Evolutionary conservation across 1,140 invertebrate species (phyloP).

Genomic region (Pentalonia nigronervosa): DNA sequence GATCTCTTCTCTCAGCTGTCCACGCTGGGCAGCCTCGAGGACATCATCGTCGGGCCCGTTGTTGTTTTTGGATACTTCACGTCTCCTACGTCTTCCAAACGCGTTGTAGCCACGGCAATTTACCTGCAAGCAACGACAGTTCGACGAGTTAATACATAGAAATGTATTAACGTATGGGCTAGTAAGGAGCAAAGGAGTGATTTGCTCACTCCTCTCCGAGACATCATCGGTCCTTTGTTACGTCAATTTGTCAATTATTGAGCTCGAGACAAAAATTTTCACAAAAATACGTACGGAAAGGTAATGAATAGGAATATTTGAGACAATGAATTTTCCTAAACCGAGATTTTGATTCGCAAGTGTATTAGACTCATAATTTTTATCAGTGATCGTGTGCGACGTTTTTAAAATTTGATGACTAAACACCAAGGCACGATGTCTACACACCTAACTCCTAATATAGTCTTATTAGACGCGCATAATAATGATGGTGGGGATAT

Average conservation of each 20-base stretch:
- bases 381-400: neutral
- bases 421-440: neutral
- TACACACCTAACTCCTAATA: slow-evolving; percentile 9
- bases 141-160: neutral
- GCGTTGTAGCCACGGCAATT: slow-evolving; percentile 91
- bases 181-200: neutral
- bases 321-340: neutral
- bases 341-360: neutral
- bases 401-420: neutral
- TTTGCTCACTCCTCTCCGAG: neutral
- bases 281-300: neutral
- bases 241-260: neutral
- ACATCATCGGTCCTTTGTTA: neutral
- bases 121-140: slow-evolving; percentile 68
- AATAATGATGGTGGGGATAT: neutral
- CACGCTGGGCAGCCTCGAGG: slow-evolving; percentile 72
- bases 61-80: slow-evolving; percentile 69
- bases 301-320: neutral
- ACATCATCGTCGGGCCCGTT: slow-evolving; percentile 68
- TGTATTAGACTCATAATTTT: neutral
- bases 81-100: slow-evolving; percentile 80
- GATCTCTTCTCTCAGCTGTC: slow-evolving; percentile 89
- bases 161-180: neutral
- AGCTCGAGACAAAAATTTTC: neutral
- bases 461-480: neutral